Base-by-base conservation (phyloP, 37 sponge, comb jelly and placozoan genomes). In the Petrosia ficiformis region DNA sequence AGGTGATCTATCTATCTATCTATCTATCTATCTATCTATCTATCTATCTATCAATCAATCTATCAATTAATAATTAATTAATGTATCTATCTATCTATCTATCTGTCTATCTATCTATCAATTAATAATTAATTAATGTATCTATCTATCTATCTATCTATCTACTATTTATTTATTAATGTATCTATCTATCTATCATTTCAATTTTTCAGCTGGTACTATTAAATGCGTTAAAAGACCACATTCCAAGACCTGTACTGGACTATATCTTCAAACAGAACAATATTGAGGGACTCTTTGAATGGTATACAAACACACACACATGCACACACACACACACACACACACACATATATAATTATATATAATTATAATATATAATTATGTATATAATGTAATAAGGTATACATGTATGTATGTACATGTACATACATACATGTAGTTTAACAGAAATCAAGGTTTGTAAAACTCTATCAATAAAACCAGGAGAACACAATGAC, bases 261-360 rank as follows among this genome's bases (percentile, higher is more conserved):
- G 96, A 96, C 68, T 96, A 71, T 67, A 39, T 96, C 58, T 54
- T 96, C 42, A 87, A 84, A 44, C 82, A 88, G 52, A 48, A 57
- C 1, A 65, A 84, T 42, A 65, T 84, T 26, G 28, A 30, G 35
- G 73, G 76, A 32, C 54, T 90, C n/a, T 84, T 77, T 76, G 81
- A 90, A 57, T 67, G 80, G 90, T 90, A 42, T 38, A 79, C 40
- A n/a, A 2, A 5, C n/a, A n/a, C n/a, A n/a, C n/a, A n/a, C n/a
- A n/a, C n/a, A n/a, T 65, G 56, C 22, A 4, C 33, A 42, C 34
- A 42, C 32, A 41, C 44, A 31, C 44, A 4, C 8, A 41, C n/a
- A n/a, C n/a, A n/a, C n/a, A n/a, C n/a, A n/a, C n/a, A n/a, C n/a
- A n/a, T n/a, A n/a, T n/a, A n/a, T n/a, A n/a, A n/a, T n/a, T 3